Base-by-base conservation (phyloP, 2,888 invertebrate genomes). In the Vesta saturnalis region DNA sequence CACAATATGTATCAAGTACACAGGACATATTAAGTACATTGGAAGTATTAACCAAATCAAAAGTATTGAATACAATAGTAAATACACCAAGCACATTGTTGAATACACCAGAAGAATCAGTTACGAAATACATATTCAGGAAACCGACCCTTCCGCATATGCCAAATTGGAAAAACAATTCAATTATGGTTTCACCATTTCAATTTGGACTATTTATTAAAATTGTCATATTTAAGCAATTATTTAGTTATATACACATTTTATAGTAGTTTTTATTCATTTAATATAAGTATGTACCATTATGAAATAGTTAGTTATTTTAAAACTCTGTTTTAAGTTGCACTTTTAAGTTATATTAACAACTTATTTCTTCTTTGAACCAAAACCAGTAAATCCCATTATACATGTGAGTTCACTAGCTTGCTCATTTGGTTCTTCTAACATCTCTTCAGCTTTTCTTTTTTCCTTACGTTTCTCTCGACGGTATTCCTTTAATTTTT, bases 321-420 rank as follows among this genome's bases (percentile, higher is more conserved):
- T 15, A 49, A 5, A 1, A 10, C 23, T 14, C 18, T 39, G 46
- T 43, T 43, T 23, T 5, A 23, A 23, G 23, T 23, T 23, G 23
- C 23, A 23, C 23, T 5, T 23, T 16, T 21, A 67, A 59, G 16
- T 49, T 49, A 14, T 4, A 15, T 21, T 43, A 43, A 43, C n/a
- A 58, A 59, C 73, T 73, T 87, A 91, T 82, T 94, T 94, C 80
- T 94, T 96, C 3, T 93, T 89, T 1, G 92, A 90, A 5, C 95
- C 95, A 85, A 97, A 97, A 0, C 96, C 97, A 5, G 94, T 92
- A 82, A 97, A 97, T 6, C 97, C 97, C 97, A 98, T 98, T 71
- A 97, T 91, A 74, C 93, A 91, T 14, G 95, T 93, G 81, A 98
- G 88, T 80, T 95, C 95, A 47, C 86, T 87, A 22, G 87, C 85